Conservation (phyloP, 2,797 vertebrate genomes). For the Pyrocephalus nanus region DNA sequence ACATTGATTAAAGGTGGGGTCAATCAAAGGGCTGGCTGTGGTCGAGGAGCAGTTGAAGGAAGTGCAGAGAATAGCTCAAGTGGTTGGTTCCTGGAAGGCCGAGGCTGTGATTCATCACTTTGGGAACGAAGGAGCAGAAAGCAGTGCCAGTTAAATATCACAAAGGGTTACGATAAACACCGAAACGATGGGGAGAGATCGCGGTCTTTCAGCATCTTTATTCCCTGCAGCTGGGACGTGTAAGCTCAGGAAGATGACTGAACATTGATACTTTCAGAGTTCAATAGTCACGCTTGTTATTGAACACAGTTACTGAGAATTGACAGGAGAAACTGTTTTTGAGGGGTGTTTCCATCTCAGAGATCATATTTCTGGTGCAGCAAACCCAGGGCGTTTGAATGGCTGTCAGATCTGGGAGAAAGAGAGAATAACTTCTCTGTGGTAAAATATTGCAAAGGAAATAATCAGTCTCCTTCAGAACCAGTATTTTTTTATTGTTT, state of each 20-base stretch:
- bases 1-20: conserved; percentile 8
- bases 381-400: conserved; percentile 1
- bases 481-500: not conserved
- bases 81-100: conserved; percentile 40
- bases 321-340: conserved; percentile 48
- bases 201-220: not conserved
- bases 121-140: conserved; percentile 32
- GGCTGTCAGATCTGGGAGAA: conserved; percentile 18
- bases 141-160: conserved; percentile 46
- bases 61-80: conserved; percentile 18
- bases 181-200: not conserved
- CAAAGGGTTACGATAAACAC: conserved; percentile 10
- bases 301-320: conserved; percentile 11
- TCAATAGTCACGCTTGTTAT: conserved; percentile 26
- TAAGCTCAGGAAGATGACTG: conserved; percentile 15
- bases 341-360: conserved; percentile 44
- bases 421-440: conserved; percentile 5
- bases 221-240: conserved; percentile 41
- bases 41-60: conserved; percentile 34
- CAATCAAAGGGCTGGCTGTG: conserved; percentile 31
- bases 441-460: conserved; percentile 34
- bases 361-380: conserved; percentile 32
- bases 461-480: conserved; percentile 36
- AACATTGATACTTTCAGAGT: conserved; percentile 20
- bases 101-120: conserved; percentile 41